These are phyloP conservation scores for Apocrypta bakeri DNA, from an alignment of 1,140 invertebrate genomes.

Conservation along the genomic window DNA sequence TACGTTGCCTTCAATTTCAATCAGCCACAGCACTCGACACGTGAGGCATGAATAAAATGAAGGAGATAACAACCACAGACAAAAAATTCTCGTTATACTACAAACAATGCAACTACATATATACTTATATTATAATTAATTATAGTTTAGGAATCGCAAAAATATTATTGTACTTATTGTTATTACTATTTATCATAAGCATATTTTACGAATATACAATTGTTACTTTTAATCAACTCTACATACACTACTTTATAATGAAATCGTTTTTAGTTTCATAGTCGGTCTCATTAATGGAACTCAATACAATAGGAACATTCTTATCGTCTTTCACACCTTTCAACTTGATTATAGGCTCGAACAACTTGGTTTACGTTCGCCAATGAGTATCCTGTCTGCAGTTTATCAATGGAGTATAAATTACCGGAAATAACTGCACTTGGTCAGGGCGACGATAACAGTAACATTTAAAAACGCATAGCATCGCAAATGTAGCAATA, in stretches of 20 bases:
- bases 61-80: neutral
- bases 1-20: neutral
- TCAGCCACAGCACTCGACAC: neutral
- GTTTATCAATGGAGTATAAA: neutral
- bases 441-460: neutral
- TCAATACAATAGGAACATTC: constrained; percentile 5
- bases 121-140: too few species aligned
- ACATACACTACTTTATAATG: neutral
- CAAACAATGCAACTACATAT: neutral
- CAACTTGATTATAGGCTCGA: neutral
- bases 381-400: neutral
- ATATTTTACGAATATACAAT: too few species aligned
- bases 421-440: neutral
- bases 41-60: neutral
- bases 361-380: neutral
- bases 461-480: neutral
- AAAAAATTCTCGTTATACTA: neutral
- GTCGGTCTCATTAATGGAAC: neutral
- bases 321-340: constrained; percentile 15
- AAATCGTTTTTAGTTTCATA: neutral
- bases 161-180: too few species aligned
- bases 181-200: too few species aligned
- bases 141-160: too few species aligned
- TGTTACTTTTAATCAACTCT: neutral
- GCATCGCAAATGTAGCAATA: neutral